A percentile compares a stretch with the other conserved stretches of the same genome.
These are phyloP conservation scores for Ommatoiulus sabulosus DNA, from an alignment of 2,888 invertebrate genomes.

Conservation along the genomic window DNA sequence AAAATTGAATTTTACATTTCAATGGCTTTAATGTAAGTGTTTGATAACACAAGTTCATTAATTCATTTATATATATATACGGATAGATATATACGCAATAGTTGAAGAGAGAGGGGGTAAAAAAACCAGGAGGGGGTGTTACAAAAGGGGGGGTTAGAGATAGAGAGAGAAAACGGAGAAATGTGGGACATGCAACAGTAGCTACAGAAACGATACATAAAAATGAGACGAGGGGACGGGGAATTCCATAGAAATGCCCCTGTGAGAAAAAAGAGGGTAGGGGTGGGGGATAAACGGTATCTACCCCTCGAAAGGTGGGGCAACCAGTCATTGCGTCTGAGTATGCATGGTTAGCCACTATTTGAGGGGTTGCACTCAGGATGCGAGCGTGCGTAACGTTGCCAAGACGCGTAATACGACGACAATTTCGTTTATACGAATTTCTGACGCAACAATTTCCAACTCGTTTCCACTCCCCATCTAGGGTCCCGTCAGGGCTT, in stretches of 20 bases:
- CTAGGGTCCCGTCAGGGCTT: too few species aligned
- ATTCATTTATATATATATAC: constrained; percentile 20
- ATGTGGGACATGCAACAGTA: not conserved
- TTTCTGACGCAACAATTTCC: too few species aligned
- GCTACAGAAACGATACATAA: not conserved
- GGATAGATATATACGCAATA: not conserved
- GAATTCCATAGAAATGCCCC: too few species aligned
- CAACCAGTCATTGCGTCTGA: not conserved
- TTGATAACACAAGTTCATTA: constrained; percentile 39
- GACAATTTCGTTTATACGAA: too few species aligned
- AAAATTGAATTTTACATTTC: constrained; percentile 39
- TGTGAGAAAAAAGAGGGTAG: too few species aligned
- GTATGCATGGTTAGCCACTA: not conserved
- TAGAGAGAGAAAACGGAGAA: not conserved
- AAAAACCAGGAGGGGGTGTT: not conserved
- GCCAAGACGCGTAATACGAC: too few species aligned
- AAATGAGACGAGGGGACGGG: too few species aligned
- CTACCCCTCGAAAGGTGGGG: not conserved
- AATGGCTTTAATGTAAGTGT: constrained; percentile 9
- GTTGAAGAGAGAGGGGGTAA: not conserved
- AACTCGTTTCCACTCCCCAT: too few species aligned
- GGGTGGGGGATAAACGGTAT: too few species aligned
- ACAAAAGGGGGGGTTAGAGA: not conserved
- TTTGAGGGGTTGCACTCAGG: too few species aligned
- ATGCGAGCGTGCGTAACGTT: too few species aligned